Base-by-base conservation (phyloP, 1,140 invertebrate genomes). In the Heliothis subflexa region DNA sequence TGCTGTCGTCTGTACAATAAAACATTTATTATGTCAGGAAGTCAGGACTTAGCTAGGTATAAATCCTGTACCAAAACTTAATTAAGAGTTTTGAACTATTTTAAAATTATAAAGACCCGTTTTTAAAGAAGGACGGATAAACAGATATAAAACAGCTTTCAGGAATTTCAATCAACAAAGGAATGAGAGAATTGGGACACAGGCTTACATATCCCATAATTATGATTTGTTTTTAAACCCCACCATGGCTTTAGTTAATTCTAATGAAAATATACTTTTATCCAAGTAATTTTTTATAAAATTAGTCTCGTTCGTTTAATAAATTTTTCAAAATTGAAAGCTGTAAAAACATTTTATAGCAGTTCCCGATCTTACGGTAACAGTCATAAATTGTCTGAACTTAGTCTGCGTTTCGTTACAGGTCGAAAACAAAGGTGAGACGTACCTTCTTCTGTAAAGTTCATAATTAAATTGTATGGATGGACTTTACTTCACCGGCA, bases 301-400 rank as follows among this genome's bases (percentile, higher is more conserved):
- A 13, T 66, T 10, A 49, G 7, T 40, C 10, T 47, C 16, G 40
- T 66, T 21, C 2, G 10, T 13, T 64, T 2, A 47, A 64, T 47
- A 16, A 12, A n/a, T 52, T 70, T 70, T 70, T 50, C 18, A 12
- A 70, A 52, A 66, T 66, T 49, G 40, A 25, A 66, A 66, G 66
- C 21, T 50, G 13, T 70, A 70, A 70, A 70, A 70, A 52, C 11
- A 50, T 49, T 70, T 40, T 66, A 70, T 50, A 50, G 47, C 47
- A 9, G 66, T 52, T 50, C 18, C 47, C 66, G 47, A 70, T 70
- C 11, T 66, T 47, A 66, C 62, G 62, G 18, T 12, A 50, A 14
- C 45, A 70, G 66, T 70, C 45, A 52, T 70, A 70, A 70, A 70
- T 61, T 61, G 25, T 50, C 47, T 70, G 21, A 70, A 70, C 12